Conservation (phyloP, 2,888 invertebrate genomes). For the Silvanus unidentatus region DNA sequence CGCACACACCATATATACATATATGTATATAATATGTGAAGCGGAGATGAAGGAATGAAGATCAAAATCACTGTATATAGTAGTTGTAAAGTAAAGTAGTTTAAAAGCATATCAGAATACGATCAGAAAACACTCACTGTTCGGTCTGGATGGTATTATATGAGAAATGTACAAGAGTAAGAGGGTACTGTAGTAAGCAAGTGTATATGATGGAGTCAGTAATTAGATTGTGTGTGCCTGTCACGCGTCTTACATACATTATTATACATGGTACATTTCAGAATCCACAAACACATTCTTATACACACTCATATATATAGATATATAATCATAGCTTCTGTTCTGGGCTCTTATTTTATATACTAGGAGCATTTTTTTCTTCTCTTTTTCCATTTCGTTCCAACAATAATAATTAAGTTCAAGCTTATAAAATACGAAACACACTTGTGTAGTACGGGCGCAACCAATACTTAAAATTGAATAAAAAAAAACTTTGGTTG, state of each 20-base stretch:
- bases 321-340: conserved; percentile 2
- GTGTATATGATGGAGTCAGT: conserved; percentile 32
- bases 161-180: no score
- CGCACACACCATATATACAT: no score
- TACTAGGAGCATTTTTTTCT: no score
- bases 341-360: no score
- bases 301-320: no score
- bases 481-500: no score
- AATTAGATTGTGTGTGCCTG: conserved; percentile 39
- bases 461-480: no score
- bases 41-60: no score
- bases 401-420: conserved; percentile 23
- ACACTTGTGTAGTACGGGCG: conserved; percentile 7
- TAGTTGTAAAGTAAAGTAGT: no score
- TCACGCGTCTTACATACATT: conserved; percentile 25
- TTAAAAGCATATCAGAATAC: background rate
- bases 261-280: background rate
- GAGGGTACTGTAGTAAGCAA: no score
- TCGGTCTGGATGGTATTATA: background rate
- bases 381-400: background rate
- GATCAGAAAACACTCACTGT: conserved; percentile 4
- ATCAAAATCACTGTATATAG: no score
- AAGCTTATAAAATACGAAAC: conserved; percentile 9
- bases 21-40: no score
- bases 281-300: background rate